Evolutionary conservation across 2,797 vertebrate species (phyloP).

Genomic region (Mycteria americana): DNA sequence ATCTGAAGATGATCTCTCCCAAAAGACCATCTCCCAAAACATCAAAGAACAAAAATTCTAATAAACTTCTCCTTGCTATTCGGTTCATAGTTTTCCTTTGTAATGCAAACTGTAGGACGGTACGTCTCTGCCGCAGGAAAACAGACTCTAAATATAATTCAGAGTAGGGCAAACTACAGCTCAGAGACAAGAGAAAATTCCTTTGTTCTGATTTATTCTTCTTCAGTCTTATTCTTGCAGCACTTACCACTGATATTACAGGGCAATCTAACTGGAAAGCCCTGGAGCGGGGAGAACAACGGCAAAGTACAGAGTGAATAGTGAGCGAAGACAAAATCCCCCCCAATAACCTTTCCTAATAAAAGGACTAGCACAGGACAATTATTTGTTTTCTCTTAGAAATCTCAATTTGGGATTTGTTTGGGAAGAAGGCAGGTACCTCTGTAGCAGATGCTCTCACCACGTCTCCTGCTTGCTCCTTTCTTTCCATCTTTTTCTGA

Average conservation of each 20-base stretch:
- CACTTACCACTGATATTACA: background rate
- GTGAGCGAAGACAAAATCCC: background rate
- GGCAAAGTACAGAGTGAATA: background rate
- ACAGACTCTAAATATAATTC: background rate
- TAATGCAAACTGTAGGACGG: background rate
- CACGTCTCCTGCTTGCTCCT: background rate
- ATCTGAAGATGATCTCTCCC: background rate
- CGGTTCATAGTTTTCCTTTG: background rate
- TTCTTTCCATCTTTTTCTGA: background rate
- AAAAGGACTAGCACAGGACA: background rate
- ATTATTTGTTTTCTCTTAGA: background rate
- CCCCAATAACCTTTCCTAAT: background rate
- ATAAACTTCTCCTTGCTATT: background rate
- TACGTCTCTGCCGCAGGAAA: background rate
- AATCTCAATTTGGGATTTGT: background rate
- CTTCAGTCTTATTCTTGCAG: background rate
- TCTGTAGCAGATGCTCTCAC: rapidly evolving
- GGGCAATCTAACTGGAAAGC: background rate
- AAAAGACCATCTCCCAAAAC: background rate
- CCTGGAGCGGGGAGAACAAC: background rate
- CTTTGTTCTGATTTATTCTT: background rate
- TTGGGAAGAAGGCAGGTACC: background rate
- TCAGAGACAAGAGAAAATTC: background rate
- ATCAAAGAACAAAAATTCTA: background rate
- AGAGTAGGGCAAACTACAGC: background rate